Base-by-base conservation (phyloP, 2,888 invertebrate species). In the Calameuta pallipes region DNA sequence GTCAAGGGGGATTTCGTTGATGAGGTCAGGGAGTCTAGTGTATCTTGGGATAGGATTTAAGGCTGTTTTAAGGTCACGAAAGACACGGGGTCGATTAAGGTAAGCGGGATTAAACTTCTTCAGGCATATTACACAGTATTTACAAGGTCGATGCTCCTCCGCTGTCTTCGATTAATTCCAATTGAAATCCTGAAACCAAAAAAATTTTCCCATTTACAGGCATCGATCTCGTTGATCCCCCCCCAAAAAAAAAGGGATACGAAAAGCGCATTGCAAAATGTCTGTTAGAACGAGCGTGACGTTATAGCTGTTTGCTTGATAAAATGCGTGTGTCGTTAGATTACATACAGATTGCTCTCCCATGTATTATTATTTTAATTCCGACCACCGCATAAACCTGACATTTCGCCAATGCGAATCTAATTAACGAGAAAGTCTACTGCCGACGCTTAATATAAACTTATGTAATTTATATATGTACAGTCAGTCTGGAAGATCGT, bases 81-180 rank as follows among this genome's bases (percentile, higher is more conserved):
- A 31, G 31, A 71, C 71, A 30, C 33, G 33, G 31, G 71, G 23
- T 34, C 33, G 31, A 71, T 31, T 33, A 34, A 34, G 15, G 71
- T 15, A 71, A 33, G 71, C 33, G 13, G 71, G 33, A 15, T 56
- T 34, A 71, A 31, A 71, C 78, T 83, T 88, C 84, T 83, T 89
- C 56, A 89, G 88, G 89, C 89, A 89, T 90, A 89, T 89, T 89
- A 90, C 88, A 90, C 88, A 87, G 78, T 90, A 90, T 90, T 85
- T 90, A 90, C 90, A 90, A 88, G 85, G 80, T 86, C 85, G 85
- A 81, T 84, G 86, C 85, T 86, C 36, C 12, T 82, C 81, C 80
- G 82, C 81, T 80, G 82, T 75, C 78, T 80, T 85, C 80, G 56
- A 56, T 83, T 82, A 84, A 83, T 85, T 83, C 86, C 86, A 87